Conservation (phyloP, 2,113 vertebrate genomes). For the Odontophorus gujanensis region DNA sequence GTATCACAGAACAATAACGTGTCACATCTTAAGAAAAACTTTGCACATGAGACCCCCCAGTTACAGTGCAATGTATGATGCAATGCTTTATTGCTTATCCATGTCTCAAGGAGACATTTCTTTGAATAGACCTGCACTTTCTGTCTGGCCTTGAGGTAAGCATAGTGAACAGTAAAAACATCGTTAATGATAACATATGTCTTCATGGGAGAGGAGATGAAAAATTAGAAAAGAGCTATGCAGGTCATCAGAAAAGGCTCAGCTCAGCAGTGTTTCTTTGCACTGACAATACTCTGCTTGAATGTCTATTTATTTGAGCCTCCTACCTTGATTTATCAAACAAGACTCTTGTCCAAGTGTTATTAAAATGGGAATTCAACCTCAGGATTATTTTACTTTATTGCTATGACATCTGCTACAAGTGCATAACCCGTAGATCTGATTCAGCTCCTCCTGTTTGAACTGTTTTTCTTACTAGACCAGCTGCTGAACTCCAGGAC, state of each 20-base stretch:
- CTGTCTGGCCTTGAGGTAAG: background rate
- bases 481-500: background rate
- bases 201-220: background rate
- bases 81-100: background rate
- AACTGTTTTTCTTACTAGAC: background rate
- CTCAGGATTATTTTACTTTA: background rate
- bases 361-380: background rate
- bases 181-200: background rate
- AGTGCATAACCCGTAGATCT: background rate
- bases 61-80: fast-evolving
- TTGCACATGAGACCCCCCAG: background rate
- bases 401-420: background rate
- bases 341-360: background rate
- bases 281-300: background rate
- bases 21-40: background rate
- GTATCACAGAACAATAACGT: background rate
- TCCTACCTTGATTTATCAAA: background rate
- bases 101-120: background rate
- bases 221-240: background rate
- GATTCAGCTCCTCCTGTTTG: background rate
- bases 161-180: background rate
- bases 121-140: background rate
- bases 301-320: background rate
- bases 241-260: background rate
- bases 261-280: background rate